These are phyloP conservation scores for Agriotes lineatus DNA, from an alignment of 2,888 invertebrate species.

Conservation along the genomic window DNA sequence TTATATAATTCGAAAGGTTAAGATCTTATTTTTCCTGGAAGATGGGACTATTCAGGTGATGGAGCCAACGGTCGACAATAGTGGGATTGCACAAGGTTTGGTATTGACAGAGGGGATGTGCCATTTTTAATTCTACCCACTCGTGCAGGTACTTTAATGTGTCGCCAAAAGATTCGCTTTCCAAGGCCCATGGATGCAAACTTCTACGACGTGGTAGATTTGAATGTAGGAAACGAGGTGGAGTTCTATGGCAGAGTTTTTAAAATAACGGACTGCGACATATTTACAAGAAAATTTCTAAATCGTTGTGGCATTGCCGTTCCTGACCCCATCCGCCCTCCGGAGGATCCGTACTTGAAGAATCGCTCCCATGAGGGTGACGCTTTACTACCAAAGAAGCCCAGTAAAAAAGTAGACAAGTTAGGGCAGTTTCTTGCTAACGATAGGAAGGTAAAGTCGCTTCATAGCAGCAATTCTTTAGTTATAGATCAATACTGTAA, in stretches of 20 bases:
- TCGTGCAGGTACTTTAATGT: conserved; percentile 82
- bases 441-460: conserved; percentile 72
- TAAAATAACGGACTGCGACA: conserved; percentile 87
- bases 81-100: conserved; percentile 88
- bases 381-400: conserved; percentile 65
- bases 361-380: conserved; percentile 63
- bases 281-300: conserved; percentile 87
- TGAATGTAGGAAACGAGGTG: conserved; percentile 87
- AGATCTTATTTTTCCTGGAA: conserved; percentile 89
- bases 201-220: conserved; percentile 86
- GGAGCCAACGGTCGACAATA: conserved; percentile 86
- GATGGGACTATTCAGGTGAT: conserved; percentile 91
- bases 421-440: conserved; percentile 86
- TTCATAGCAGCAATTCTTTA: background rate
- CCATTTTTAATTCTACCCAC: background rate
- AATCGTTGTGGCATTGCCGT: conserved; percentile 88
- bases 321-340: conserved; percentile 75
- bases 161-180: conserved; percentile 84
- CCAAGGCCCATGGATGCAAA: conserved; percentile 79
- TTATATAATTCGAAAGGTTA: conserved; percentile 82
- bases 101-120: background rate
- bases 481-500: background rate
- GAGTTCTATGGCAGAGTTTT: conserved; percentile 85
- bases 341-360: conserved; percentile 70
- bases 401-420: conserved; percentile 72